Conservation (phyloP, 2,797 vertebrate genomes). For the Sebastolobus altivelis region DNA sequence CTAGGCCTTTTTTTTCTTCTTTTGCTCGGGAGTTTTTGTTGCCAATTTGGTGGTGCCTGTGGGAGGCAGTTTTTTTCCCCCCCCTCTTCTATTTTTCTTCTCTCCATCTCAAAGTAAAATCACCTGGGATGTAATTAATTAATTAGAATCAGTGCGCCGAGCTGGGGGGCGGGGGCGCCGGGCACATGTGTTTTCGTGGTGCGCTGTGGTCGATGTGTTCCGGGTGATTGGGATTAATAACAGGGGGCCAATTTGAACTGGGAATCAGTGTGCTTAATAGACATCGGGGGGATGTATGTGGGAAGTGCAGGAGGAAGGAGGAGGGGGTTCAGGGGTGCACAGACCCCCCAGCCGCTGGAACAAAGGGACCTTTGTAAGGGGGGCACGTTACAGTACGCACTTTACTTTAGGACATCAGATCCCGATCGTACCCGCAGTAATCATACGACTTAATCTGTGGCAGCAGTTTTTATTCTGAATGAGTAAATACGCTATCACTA, state of each 20-base stretch:
- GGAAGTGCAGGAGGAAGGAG: constrained; percentile 27
- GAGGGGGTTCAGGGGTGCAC: constrained; percentile 40
- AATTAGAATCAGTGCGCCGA: constrained; percentile 82
- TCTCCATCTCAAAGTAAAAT: constrained; percentile 83
- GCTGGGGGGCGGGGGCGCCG: constrained; percentile 55
- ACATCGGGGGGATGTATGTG: constrained; percentile 43
- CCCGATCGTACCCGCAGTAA: constrained; percentile 51
- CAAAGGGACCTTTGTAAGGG: constrained; percentile 80
- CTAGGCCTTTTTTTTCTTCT: constrained; percentile 55
- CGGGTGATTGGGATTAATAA: constrained; percentile 89
- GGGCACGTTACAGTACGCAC: constrained; percentile 62
- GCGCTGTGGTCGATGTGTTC: constrained; percentile 83
- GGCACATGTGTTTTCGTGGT: constrained; percentile 79
- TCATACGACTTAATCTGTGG: constrained; percentile 53
- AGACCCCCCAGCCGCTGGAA: constrained; percentile 75
- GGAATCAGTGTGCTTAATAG: constrained; percentile 85
- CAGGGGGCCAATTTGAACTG: constrained; percentile 82
- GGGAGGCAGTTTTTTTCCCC: constrained; percentile 66
- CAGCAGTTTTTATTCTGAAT: constrained; percentile 41
- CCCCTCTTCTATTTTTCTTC: constrained; percentile 73
- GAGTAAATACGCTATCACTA: constrained; percentile 52
- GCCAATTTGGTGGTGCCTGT: constrained; percentile 81
- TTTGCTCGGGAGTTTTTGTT: constrained; percentile 70
- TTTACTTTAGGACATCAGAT: constrained; percentile 61
- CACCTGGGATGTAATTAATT: constrained; percentile 89